phyloP scores from a whole-genome alignment of 2,797 vertebrate genomes.

The Melanotaenia trifasciata region DNA sequence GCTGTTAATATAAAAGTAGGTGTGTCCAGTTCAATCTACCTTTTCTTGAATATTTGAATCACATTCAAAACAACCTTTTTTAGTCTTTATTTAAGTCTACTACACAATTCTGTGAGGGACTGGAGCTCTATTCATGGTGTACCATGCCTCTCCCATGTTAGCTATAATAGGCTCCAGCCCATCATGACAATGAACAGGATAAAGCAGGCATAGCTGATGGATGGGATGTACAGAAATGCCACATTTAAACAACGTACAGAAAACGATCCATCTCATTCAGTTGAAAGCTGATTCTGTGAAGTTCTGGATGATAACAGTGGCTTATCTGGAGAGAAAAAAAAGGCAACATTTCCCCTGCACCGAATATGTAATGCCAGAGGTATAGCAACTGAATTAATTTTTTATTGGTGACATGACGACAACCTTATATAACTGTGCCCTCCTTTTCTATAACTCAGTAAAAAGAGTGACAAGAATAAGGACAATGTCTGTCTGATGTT shows the following conservation, averaged over 20 bases:
- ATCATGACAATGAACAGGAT: neutral
- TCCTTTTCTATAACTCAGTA: constrained; percentile 65
- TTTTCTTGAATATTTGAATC: neutral
- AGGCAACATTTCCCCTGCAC: constrained; percentile 38
- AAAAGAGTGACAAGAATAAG: constrained; percentile 62
- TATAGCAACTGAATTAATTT: constrained; percentile 69
- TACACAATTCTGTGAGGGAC: neutral
- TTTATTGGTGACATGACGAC: constrained; percentile 72
- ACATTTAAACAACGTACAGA: constrained; percentile 2
- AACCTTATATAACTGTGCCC: constrained; percentile 77
- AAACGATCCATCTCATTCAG: constrained; percentile 2
- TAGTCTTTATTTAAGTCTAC: neutral
- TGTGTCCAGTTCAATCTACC: too few species aligned
- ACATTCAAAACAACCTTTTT: neutral
- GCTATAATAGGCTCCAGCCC: neutral
- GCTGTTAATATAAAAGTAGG: too few species aligned
- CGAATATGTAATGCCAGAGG: constrained; percentile 63
- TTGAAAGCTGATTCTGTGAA: constrained; percentile 31
- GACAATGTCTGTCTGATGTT: constrained; percentile 66
- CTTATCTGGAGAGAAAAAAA: constrained; percentile 24
- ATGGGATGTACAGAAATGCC: constrained; percentile 8
- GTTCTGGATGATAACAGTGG: constrained; percentile 25
- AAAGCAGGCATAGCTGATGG: neutral
- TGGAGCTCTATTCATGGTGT: neutral
- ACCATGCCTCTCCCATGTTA: neutral